phyloP scores from a whole-genome alignment of 35 echinoderm and acorn worm genomes.

The Heliocidaris erythrogramma region DNA sequence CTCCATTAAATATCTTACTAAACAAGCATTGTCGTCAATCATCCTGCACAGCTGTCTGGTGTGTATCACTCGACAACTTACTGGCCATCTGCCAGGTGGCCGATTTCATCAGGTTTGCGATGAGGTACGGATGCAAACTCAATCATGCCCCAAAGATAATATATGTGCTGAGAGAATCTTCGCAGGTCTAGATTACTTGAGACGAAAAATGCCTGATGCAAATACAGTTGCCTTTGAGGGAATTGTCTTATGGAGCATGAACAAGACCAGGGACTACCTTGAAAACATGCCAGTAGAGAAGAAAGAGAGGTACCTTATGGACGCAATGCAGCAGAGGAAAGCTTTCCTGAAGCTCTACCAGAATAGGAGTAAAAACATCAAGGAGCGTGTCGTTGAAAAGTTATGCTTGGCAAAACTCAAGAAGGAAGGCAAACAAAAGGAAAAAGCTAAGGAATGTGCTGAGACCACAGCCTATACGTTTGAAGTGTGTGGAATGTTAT shows the following conservation, averaged over 20 bases:
- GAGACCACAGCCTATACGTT: conserved; percentile 54
- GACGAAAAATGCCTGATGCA: conserved; percentile 59
- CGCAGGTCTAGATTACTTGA: conserved; percentile 41
- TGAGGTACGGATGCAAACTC: conserved; percentile 45
- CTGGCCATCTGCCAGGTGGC: no score
- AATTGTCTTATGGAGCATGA: conserved; percentile 60
- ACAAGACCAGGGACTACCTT: conserved; percentile 60
- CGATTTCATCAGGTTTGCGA: conserved; percentile 48
- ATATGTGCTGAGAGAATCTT: conserved; percentile 50
- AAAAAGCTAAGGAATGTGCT: conserved; percentile 43
- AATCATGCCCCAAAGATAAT: conserved; percentile 55
- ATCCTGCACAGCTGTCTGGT: no score
- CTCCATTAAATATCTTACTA: no score
- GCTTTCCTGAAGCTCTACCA: conserved; percentile 57
- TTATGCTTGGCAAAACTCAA: conserved; percentile 24
- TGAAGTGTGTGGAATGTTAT: conserved; percentile 55
- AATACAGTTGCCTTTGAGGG: conserved; percentile 59
- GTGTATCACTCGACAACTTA: no score
- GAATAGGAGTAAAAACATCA: conserved; percentile 47
- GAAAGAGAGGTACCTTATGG: not conserved
- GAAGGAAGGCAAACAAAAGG: conserved; percentile 50
- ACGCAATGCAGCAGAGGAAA: conserved; percentile 37
- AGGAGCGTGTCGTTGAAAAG: conserved; percentile 38
- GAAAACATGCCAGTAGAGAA: conserved; percentile 42
- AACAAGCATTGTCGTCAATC: no score